Evolutionary conservation across 2,888 invertebrate species (phyloP).

Genomic region (Oligia latruncula): DNA sequence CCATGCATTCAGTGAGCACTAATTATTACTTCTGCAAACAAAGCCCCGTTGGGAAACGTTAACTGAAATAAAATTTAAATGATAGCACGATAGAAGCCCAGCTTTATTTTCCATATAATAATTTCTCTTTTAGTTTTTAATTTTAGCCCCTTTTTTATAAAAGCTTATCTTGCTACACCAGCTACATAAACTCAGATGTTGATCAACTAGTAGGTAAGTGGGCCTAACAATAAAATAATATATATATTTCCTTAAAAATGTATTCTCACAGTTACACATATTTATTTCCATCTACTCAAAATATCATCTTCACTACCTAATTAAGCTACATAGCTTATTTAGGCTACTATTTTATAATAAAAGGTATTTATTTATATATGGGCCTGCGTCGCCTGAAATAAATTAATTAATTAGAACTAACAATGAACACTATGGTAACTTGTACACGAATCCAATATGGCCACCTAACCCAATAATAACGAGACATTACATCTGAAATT

Average conservation of each 20-base stretch:
- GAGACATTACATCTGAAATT: conserved; percentile 48
- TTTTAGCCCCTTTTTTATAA: background rate
- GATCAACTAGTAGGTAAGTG: background rate
- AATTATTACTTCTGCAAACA: conserved; percentile 43
- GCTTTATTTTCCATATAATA: conserved; percentile 1
- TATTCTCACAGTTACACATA: background rate
- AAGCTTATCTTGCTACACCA: background rate
- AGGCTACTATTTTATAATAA: too few species aligned
- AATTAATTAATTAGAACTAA: background rate
- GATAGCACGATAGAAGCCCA: background rate
- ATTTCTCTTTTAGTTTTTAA: background rate
- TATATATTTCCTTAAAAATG: background rate
- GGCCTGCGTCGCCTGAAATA: too few species aligned
- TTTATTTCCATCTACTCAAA: background rate
- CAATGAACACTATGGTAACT: background rate
- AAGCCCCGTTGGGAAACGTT: conserved; percentile 17
- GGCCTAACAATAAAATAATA: background rate
- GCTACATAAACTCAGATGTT: background rate
- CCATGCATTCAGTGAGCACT: conserved; percentile 18
- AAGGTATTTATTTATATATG: too few species aligned
- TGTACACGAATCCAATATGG: conserved; percentile 14
- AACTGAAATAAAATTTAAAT: conserved; percentile 42
- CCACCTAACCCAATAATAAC: conserved; percentile 28
- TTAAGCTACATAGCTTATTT: too few species aligned
- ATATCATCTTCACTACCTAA: too few species aligned